These are phyloP conservation scores for Anguilla pacifica DNA, from an alignment of 2,797 vertebrate species.

Conservation along the genomic window DNA sequence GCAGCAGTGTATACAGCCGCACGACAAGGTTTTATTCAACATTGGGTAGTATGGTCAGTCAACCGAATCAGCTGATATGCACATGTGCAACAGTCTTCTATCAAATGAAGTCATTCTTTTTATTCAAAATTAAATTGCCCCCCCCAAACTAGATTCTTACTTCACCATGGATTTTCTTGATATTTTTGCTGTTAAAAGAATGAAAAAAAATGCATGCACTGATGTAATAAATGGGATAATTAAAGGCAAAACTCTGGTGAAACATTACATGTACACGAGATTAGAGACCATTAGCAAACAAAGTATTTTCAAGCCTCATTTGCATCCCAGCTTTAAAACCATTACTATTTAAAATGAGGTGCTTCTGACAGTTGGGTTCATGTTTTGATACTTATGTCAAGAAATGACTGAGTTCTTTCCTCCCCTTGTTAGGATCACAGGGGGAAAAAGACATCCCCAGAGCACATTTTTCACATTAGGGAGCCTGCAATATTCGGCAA, in stretches of 20 bases:
- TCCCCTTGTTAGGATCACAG: conserved; percentile 20
- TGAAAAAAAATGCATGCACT: background rate
- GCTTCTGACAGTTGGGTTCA: background rate
- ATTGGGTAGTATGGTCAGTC: background rate
- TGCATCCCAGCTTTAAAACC: conserved; percentile 1
- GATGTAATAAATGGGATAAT: background rate
- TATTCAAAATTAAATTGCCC: background rate
- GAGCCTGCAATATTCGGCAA: conserved; percentile 78
- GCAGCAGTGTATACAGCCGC: background rate
- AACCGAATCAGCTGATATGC: background rate
- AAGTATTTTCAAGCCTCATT: background rate
- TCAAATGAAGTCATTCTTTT: background rate
- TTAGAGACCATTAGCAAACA: conserved; percentile 6
- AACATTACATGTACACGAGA: background rate
- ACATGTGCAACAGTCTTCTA: background rate
- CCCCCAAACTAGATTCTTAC: background rate
- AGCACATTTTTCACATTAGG: conserved; percentile 84
- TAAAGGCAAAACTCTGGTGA: background rate
- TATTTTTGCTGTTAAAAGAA: background rate
- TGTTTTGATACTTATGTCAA: background rate
- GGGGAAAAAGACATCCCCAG: conserved; percentile 59
- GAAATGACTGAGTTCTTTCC: background rate
- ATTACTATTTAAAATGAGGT: background rate
- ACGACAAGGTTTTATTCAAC: background rate
- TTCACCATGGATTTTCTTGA: background rate